Base-by-base conservation (phyloP, 2,888 invertebrate species). In the Scrobipalpa atriplicella region DNA sequence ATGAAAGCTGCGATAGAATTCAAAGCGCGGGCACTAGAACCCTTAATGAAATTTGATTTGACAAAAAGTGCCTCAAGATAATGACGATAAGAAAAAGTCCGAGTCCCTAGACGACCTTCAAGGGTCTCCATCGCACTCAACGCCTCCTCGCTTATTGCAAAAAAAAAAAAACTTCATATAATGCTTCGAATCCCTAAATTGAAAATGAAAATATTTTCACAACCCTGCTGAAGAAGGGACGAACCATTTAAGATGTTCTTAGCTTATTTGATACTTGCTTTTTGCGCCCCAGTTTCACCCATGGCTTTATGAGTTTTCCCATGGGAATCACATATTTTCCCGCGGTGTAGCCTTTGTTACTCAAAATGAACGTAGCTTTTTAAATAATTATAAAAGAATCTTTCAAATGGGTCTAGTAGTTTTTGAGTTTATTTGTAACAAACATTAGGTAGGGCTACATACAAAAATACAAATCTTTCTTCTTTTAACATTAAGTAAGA, bases 21-120 rank as follows among this genome's bases (percentile, higher is more conserved):
- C 47, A 16, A 2, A 47, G 47, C 47, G 47, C 47, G 47, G 47
- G 47, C 47, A 7, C 47, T 47, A 5, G 47, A 16, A 47, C 47
- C 5, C 47, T 47, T 47, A 47, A 47, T 47, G n/a, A 47, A 47
- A 47, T n/a, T 47, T 47, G 47, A 47, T 47, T 47, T 47, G n/a
- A 47, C 47, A 16, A 47, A 47, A 47, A 47, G 47, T 47, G n/a
- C 47, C 47, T 47, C 47, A 47, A 47, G 47, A n/a, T 47, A 47
- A n/a, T 47, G n/a, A 3, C 47, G 47, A 47, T 47, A 47, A 47
- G 47, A 47, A 47, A 43, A 47, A 16, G 6, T 7, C 16, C 47
- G 0, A 8, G 47, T 47, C 47, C 47, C 47, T 16, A 47, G 47
- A 47, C 47, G 47, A n/a, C 47, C 47, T 47, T 47, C 47, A 8